Percentiles rank a stretch among this genome's conserved stretches.
These are phyloP conservation scores for Pentamera pediparva DNA, from an alignment of 53 echinoderm and acorn worm genomes.

Conservation along the genomic window DNA sequence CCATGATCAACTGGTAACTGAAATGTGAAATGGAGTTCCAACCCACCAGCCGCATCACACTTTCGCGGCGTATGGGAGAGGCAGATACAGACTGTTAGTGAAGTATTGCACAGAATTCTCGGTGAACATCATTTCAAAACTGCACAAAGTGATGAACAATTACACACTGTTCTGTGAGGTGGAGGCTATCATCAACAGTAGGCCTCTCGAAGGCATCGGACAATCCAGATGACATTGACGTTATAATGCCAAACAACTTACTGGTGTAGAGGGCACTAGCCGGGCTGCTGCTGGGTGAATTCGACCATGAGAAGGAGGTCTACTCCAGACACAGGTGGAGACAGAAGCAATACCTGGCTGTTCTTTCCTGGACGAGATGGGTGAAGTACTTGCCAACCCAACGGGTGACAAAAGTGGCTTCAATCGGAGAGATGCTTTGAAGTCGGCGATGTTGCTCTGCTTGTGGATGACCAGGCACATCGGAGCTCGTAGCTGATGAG, in stretches of 20 bases:
- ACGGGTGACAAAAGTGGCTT: slow-evolving; percentile 37
- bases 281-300: slow-evolving; percentile 19
- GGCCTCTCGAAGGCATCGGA: slow-evolving; percentile 49
- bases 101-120: slow-evolving; percentile 44
- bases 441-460: slow-evolving; percentile 31
- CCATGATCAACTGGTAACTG: slow-evolving; percentile 11
- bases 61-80: slow-evolving; percentile 58
- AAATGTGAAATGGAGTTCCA: slow-evolving; percentile 47
- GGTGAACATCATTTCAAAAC: slow-evolving; percentile 57
- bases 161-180: slow-evolving; percentile 50
- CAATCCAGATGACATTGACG: slow-evolving; percentile 56
- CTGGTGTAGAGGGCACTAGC: slow-evolving; percentile 24
- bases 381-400: slow-evolving; percentile 37
- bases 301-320: slow-evolving; percentile 15
- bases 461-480: slow-evolving; percentile 34
- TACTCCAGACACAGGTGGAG: slow-evolving; percentile 28
- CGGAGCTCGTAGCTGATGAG: no score
- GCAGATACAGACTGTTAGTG: slow-evolving; percentile 53
- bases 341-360: slow-evolving; percentile 48
- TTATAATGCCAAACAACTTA: slow-evolving; percentile 40
- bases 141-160: slow-evolving; percentile 47
- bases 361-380: slow-evolving; percentile 45
- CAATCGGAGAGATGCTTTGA: slow-evolving; percentile 18
- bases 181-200: slow-evolving; percentile 55
- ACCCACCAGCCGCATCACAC: slow-evolving; percentile 58